These are phyloP conservation scores for Phocoena sinus DNA, from an alignment of 2,113 vertebrate species.

Conservation along the genomic window DNA sequence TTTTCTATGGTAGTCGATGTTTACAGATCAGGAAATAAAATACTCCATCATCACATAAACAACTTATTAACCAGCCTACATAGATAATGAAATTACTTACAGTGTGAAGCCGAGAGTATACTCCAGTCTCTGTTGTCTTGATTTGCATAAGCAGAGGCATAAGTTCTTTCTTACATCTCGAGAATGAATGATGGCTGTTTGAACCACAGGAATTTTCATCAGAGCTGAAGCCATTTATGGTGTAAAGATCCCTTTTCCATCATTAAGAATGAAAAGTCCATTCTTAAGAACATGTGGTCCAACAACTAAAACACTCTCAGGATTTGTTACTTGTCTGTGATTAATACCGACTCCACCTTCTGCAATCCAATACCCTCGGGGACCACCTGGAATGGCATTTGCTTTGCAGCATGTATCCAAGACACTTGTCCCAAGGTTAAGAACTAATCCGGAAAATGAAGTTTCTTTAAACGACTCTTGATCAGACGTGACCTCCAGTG, in stretches of 20 bases:
- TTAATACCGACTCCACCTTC: constrained; percentile 93
- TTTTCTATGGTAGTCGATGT: neutral
- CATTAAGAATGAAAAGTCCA: constrained; percentile 83
- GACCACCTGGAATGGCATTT: constrained; percentile 87
- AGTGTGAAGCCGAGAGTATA: neutral
- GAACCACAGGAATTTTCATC: neutral
- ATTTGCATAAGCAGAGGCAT: neutral
- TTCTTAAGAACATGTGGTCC: constrained; percentile 93
- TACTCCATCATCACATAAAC: neutral
- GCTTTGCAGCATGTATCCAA: constrained; percentile 88
- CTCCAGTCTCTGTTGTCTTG: neutral
- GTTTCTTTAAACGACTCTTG: constrained; percentile 91
- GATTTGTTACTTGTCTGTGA: constrained; percentile 83
- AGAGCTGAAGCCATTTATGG: constrained; percentile 91
- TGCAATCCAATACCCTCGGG: constrained; percentile 89
- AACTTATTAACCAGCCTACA: neutral
- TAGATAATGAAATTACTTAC: constrained; percentile 43
- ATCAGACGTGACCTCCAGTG: constrained; percentile 90
- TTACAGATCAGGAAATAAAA: constrained; percentile 7
- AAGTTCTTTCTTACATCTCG: neutral
- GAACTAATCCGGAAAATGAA: constrained; percentile 88
- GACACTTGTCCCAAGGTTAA: constrained; percentile 90
- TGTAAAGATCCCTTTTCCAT: constrained; percentile 86
- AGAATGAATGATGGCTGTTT: neutral
- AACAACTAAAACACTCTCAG: constrained; percentile 88